phyloP scores from a whole-genome alignment of 2,888 invertebrate genomes.

The Eupeodes latifasciatus region DNA sequence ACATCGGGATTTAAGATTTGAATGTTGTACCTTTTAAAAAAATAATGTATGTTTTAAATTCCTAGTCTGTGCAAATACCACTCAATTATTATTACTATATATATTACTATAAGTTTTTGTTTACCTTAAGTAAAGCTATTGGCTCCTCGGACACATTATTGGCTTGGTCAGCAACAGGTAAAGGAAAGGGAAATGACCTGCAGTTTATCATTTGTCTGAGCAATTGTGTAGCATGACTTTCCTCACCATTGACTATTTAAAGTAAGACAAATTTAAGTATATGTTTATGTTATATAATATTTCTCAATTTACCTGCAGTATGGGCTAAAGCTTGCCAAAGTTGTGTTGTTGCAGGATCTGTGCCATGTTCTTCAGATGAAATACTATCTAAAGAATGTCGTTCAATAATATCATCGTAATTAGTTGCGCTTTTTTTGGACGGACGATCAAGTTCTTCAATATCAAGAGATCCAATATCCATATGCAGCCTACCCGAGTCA shows the following conservation, averaged over 20 bases:
- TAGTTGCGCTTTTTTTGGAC: constrained; percentile 56
- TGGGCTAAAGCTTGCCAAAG: constrained; percentile 84
- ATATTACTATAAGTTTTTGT: too few species aligned
- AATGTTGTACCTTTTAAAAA: too few species aligned
- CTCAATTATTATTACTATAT: too few species aligned
- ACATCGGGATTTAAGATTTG: too few species aligned
- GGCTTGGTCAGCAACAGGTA: constrained; percentile 84
- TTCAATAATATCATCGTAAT: constrained; percentile 77
- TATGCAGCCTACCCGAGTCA: constrained; percentile 90
- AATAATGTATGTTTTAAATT: too few species aligned
- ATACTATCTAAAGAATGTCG: constrained; percentile 82
- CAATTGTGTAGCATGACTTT: constrained; percentile 90
- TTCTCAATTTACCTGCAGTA: constrained; percentile 81
- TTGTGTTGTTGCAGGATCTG: constrained; percentile 84
- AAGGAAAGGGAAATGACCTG: constrained; percentile 89
- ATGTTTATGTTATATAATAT: background rate
- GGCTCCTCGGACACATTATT: constrained; percentile 82
- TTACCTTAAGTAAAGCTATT: constrained; percentile 83
- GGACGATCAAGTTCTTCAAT: constrained; percentile 69
- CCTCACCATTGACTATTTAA: constrained; percentile 84
- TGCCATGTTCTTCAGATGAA: constrained; percentile 83
- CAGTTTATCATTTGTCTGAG: constrained; percentile 91
- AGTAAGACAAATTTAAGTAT: constrained; percentile 48
- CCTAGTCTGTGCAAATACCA: too few species aligned
- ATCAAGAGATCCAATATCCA: constrained; percentile 86